A percentile compares a stretch with the other conserved stretches of the same genome.
Evolutionary conservation across 2,888 invertebrate genomes (phyloP).

Genomic region (Diachrysia chrysitis): DNA sequence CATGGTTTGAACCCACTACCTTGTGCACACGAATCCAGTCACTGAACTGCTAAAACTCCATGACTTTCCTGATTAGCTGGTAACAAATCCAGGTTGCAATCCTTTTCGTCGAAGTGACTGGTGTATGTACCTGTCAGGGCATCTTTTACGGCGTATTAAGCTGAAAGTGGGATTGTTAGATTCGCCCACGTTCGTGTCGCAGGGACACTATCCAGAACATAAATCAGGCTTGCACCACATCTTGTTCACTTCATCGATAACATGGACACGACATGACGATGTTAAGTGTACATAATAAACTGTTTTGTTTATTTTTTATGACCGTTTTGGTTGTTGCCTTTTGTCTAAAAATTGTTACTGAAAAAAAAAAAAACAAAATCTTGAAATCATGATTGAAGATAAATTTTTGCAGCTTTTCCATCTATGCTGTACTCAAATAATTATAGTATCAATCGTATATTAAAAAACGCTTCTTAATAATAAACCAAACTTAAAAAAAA

Average conservation of each 20-base stretch:
- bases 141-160: constrained; percentile 63
- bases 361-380: too few relatives aligned
- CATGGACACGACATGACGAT: constrained; percentile 64
- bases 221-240: constrained; percentile 78
- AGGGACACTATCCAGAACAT: constrained; percentile 70
- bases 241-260: constrained; percentile 74
- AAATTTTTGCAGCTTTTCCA: too few relatives aligned
- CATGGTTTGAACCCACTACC: too few relatives aligned
- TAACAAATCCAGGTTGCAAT: constrained; percentile 31
- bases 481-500: too few relatives aligned
- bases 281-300: constrained; percentile 35
- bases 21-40: neutral
- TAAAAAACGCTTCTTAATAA: too few relatives aligned
- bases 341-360: too few relatives aligned
- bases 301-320: constrained; percentile 30
- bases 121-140: constrained; percentile 58
- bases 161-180: constrained; percentile 59
- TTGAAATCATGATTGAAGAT: too few relatives aligned
- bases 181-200: constrained; percentile 64
- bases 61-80: constrained; percentile 37
- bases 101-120: constrained; percentile 35
- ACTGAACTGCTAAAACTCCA: neutral
- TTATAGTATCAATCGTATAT: too few relatives aligned
- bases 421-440: too few relatives aligned
- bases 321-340: constrained; percentile 5